Evolutionary conservation across 2,888 invertebrate genomes (phyloP).

Genomic region (Onthophagus sagittarius): DNA sequence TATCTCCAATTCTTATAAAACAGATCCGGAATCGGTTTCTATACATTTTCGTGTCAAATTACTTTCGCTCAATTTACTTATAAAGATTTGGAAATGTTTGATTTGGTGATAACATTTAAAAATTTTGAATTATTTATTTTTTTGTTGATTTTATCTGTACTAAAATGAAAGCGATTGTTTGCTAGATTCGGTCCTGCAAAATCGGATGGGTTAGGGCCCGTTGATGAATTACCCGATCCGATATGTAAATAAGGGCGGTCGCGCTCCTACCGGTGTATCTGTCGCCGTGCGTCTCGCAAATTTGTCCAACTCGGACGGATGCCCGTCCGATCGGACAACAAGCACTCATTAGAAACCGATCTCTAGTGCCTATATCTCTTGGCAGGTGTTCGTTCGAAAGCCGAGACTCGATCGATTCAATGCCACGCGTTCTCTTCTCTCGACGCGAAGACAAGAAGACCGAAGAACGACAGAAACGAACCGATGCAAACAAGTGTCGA

Average conservation of each 20-base stretch:
- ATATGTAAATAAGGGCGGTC: constrained; percentile 40
- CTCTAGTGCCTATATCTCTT: constrained; percentile 22
- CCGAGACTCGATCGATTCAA: constrained; percentile 14
- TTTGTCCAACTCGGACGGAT: constrained; percentile 34
- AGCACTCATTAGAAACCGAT: constrained; percentile 29
- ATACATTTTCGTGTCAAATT: too few relatives aligned
- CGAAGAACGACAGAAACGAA: not conserved
- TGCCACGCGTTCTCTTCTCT: constrained; percentile 11
- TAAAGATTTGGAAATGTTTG: constrained; percentile 41
- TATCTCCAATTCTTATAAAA: not conserved
- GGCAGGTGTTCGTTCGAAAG: constrained; percentile 18
- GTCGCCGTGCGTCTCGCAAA: constrained; percentile 41
- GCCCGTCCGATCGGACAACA: constrained; percentile 25
- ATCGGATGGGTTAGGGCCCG: constrained; percentile 18
- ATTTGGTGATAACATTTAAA: too few relatives aligned
- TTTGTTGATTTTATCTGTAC: too few relatives aligned
- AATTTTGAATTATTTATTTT: too few relatives aligned
- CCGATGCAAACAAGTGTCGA: constrained; percentile 5
- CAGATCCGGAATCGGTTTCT: not conserved
- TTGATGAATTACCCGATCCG: constrained; percentile 16
- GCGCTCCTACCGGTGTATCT: constrained; percentile 41
- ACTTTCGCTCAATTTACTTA: constrained; percentile 31
- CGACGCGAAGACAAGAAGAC: not conserved
- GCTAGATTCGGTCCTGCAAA: constrained; percentile 13
- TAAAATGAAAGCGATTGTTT: not conserved